Base-by-base conservation (phyloP, 2,797 vertebrate species). In the Gobio occitaniae region DNA sequence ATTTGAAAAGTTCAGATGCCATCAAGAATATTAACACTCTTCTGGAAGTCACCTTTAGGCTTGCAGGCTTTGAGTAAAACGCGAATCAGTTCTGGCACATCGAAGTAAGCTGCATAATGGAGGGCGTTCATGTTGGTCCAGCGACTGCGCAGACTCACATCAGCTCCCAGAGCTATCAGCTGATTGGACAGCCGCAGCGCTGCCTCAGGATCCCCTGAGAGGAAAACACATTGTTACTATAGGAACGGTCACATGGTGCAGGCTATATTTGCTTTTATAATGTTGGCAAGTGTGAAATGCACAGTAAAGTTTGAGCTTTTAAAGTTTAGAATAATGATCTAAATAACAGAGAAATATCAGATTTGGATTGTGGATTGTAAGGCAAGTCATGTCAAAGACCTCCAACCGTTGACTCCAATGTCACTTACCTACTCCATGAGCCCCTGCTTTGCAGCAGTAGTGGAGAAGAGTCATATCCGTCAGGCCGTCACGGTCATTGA, bases 61-160 rank as follows among this genome's bases (percentile, higher is more conserved):
- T 96, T 95, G 2, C 95, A 92, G 0, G 95, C 94, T 88, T 97
- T 97, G 16, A 98, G 96, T 80, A 98, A 92, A 44, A 97, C 94
- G 0, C 97, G 94, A 89, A 97, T 96, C 16, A 98, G 95, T 71
- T 98, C 97, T 0, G 97, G 97, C 15, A 97, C 97, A 0, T 98
- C 97, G 0, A 98, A 98, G 88, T 98, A 98, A 0, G 97, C 97
- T 0, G 97, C 97, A 0, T 98, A 98, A 93, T 98, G 97, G 71
- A 98, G 95, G 0, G 97, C 97, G 4, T 97, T 98, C 97, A 98
- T 98, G 94, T 97, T 97, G 87, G 97, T 98, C 97, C 97, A 98
- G 84, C 97, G 97, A 89, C 97, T 97, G 85, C 97, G 95, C 87
- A 98, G 94, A 48, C 96, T 96, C 66, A 96, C 96, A 1, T 98